These are phyloP conservation scores for Thunnus maccoyii DNA, from an alignment of 2,113 vertebrate genomes.

Conservation along the genomic window DNA sequence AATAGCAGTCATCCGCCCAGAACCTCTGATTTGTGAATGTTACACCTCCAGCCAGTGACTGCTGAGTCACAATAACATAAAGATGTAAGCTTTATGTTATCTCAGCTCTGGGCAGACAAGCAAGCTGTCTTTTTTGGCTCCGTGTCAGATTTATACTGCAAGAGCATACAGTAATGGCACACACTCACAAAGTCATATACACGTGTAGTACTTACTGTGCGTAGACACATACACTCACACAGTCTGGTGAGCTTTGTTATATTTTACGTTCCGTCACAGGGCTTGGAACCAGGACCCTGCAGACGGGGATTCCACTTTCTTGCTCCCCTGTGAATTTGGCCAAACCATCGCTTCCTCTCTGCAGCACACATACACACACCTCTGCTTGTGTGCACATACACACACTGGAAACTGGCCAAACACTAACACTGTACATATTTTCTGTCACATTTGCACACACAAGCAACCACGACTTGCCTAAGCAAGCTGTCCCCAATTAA, in stretches of 20 bases:
- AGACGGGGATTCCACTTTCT: slow-evolving; percentile 64
- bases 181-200: slow-evolving; percentile 5
- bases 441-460: slow-evolving; percentile 4
- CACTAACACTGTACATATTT: not conserved
- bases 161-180: slow-evolving; percentile 28
- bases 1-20: slow-evolving; percentile 14
- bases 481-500: too few relatives aligned
- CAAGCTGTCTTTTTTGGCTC: slow-evolving; percentile 41
- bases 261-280: slow-evolving; percentile 65
- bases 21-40: slow-evolving; percentile 41
- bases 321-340: slow-evolving; percentile 55
- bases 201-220: slow-evolving; percentile 1
- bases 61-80: slow-evolving; percentile 55
- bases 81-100: slow-evolving; percentile 54
- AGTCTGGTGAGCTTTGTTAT: slow-evolving; percentile 55
- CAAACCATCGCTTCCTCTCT: slow-evolving; percentile 43
- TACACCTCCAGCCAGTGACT: slow-evolving; percentile 32
- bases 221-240: slow-evolving; percentile 13
- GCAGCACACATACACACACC: not conserved
- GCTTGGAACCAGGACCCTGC: slow-evolving; percentile 57
- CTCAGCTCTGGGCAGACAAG: slow-evolving; percentile 32
- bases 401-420: not conserved
- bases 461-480: not conserved
- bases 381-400: slow-evolving; percentile 3
- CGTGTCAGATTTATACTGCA: slow-evolving; percentile 48